A percentile compares a stretch with the other conserved stretches of the same genome.
These are phyloP conservation scores for Orthosia cruda DNA, from an alignment of 2,888 invertebrate genomes.

Conservation along the genomic window DNA sequence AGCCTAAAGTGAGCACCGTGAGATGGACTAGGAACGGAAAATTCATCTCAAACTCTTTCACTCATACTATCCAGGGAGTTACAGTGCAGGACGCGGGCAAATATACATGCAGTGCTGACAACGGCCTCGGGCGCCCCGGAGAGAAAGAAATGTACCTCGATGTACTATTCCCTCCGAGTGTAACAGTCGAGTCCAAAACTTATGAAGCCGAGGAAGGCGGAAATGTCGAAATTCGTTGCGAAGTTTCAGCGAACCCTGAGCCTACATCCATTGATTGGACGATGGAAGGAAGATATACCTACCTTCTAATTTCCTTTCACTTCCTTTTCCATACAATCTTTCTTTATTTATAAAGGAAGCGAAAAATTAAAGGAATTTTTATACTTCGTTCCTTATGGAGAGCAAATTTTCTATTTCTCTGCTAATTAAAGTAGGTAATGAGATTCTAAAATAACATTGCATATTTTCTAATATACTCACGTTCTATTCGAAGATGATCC, in stretches of 20 bases:
- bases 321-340: too few species aligned
- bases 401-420: too few species aligned
- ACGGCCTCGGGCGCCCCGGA: constrained; percentile 95
- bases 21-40: constrained; percentile 97
- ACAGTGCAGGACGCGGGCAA: constrained; percentile 96
- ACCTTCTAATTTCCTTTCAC: too few species aligned
- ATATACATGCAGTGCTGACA: constrained; percentile 97
- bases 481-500: too few species aligned
- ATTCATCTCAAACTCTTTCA: constrained; percentile 95
- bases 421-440: too few species aligned
- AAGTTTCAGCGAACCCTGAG: constrained; percentile 96
- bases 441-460: too few species aligned
- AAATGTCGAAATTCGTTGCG: constrained; percentile 96
- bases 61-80: constrained; percentile 95
- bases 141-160: constrained; percentile 96
- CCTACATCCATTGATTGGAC: constrained; percentile 97
- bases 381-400: too few species aligned
- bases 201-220: constrained; percentile 97
- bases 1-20: constrained; percentile 96
- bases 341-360: too few species aligned
- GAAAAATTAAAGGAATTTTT: too few species aligned
- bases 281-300: too few species aligned
- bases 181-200: constrained; percentile 95
- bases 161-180: constrained; percentile 96
- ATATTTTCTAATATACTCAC: too few species aligned